Base-by-base conservation (phyloP, 1,140 invertebrate genomes). In the Lutraria rhynchaena region DNA sequence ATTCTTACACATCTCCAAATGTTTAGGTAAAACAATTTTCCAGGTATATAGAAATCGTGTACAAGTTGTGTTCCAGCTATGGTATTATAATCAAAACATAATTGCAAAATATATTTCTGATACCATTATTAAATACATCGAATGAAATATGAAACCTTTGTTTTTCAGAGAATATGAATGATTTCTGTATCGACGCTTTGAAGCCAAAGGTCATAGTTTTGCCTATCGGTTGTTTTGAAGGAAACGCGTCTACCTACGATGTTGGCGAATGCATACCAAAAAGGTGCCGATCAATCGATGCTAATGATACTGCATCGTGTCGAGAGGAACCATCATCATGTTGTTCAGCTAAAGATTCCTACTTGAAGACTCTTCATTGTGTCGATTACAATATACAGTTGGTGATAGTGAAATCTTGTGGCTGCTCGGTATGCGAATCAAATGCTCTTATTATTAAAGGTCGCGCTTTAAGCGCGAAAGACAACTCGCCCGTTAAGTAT, bases 231-330 rank as follows among this genome's bases (percentile, higher is more conserved):
- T 67, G 63, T 46, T 33, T 67, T 7, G 35, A 67, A 67, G 1
- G 2, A 37, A 63, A 63, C 22, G 41, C 60, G 11, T 13, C 63
- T 17, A 67, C 63, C 3, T 67, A 46, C 37, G 17, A 44, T 0
- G 63, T 67, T 24, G 63, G 63, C 3, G 63, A 67, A 29, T 67
- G 63, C n/a, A 67, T 67, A 22, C 27, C 63, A 3, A 41, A 67
- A 22, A 46, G 17, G 7, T 67, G 63, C 24, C 31, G 63, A 46
- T 9, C 41, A 67, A 46, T 22, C 46, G 19, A 1, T 3, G 15
- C 37, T 3, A 3, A 13, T 24, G 35, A 67, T 22, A 15, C 1
- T 46, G 22, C 15, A 29, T 24, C 22, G n/a, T 67, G 63, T 29
- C 37, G 37, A 15, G 63, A 67, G 46, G 63, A 49, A 13, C 3